Percentiles rank a stretch among this genome's conserved stretches.
Conservation (phyloP, 53 echinoderm and acorn worm species). For the Echinometra lucunter region DNA sequence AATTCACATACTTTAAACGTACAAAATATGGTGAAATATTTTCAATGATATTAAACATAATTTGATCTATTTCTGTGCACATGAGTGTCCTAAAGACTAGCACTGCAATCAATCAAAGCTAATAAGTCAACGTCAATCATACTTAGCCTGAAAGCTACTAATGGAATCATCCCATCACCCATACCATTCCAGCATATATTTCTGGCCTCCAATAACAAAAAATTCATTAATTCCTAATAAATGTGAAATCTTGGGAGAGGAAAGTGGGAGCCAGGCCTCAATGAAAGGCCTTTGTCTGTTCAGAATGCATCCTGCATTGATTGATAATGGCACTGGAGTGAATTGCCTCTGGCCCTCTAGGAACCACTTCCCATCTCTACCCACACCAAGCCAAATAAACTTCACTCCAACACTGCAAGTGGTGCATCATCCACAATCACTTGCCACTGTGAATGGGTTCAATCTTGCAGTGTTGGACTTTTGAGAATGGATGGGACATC, state of each 20-base stretch:
- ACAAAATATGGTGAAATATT: background rate
- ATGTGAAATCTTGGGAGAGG: slow-evolving; percentile 33
- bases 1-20: background rate
- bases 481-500: background rate
- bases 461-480: slow-evolving; percentile 33
- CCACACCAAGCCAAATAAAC: background rate
- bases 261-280: slow-evolving; percentile 11
- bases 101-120: slow-evolving; percentile 10
- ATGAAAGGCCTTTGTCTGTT: slow-evolving; percentile 46
- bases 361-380: background rate
- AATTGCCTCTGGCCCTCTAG: slow-evolving; percentile 38
- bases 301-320: slow-evolving; percentile 22
- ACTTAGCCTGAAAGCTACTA: background rate
- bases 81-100: background rate
- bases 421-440: background rate
- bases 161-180: background rate
- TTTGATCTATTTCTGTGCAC: background rate
- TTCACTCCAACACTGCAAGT: background rate
- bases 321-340: slow-evolving; percentile 58
- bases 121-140: slow-evolving; percentile 26
- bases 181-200: background rate
- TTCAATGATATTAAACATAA: background rate
- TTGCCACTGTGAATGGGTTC: background rate
- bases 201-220: slow-evolving; percentile 49
- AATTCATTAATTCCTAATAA: slow-evolving; percentile 61